A percentile compares a stretch with the other conserved stretches of the same genome.
phyloP scores from a whole-genome alignment of 2,113 vertebrate species.

The Varanus salvator region DNA sequence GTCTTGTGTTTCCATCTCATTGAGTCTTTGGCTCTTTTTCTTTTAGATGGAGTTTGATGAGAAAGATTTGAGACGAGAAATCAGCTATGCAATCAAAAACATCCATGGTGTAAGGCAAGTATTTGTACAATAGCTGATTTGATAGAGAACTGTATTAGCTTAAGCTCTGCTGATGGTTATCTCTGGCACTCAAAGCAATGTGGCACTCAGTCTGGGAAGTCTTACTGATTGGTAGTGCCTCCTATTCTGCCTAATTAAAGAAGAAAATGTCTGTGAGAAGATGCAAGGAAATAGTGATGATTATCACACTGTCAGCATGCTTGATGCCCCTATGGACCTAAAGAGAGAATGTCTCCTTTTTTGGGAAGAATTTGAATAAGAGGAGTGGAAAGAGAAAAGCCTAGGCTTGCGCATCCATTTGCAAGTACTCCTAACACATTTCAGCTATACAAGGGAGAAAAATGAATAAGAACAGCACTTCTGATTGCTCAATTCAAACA shows the following conservation, averaged over 20 bases:
- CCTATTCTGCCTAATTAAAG: background rate
- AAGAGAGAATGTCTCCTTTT: background rate
- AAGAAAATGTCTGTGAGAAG: background rate
- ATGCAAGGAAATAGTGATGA: background rate
- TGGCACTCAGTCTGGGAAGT: background rate
- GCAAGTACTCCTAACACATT: background rate
- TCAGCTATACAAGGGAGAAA: background rate
- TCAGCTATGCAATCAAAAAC: conserved; percentile 98
- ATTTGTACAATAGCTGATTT: background rate
- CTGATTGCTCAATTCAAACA: background rate
- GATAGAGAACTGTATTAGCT: background rate
- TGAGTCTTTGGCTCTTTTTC: background rate
- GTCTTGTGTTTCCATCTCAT: background rate
- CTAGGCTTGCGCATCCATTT: background rate
- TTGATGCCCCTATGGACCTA: background rate
- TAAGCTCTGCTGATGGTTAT: background rate
- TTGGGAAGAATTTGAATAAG: background rate
- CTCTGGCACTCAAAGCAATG: background rate
- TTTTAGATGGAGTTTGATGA: conserved; percentile 96
- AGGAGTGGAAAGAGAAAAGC: background rate
- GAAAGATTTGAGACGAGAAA: conserved; percentile 93
- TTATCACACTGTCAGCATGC: background rate
- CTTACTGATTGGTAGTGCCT: background rate
- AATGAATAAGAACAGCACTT: background rate
- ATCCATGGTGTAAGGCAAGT: conserved; percentile 98